Evolutionary conservation across 1,140 invertebrate genomes (phyloP).

Genomic region (Archegozetes longisetosus): DNA sequence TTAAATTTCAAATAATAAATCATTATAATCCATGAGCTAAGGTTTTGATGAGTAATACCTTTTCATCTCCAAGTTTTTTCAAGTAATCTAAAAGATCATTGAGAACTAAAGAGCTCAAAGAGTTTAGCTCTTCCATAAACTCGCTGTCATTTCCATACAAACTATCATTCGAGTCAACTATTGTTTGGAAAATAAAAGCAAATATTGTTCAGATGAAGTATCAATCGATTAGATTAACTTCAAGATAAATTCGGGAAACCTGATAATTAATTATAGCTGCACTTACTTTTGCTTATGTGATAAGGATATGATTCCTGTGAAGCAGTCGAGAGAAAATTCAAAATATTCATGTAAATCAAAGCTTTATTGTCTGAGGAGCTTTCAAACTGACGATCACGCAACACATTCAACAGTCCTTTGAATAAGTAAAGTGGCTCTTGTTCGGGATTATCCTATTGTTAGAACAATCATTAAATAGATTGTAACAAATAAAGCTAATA

Average conservation of each 20-base stretch:
- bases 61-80: conserved; percentile 21
- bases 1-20: background rate
- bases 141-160: conserved; percentile 78
- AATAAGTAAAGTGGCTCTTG: conserved; percentile 59
- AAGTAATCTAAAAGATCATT: conserved; percentile 58
- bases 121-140: conserved; percentile 62
- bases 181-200: conserved; percentile 9
- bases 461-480: conserved; percentile 17
- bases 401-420: conserved; percentile 50
- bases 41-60: no score
- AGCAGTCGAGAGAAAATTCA: conserved; percentile 53
- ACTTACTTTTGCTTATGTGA: conserved; percentile 63
- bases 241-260: no score
- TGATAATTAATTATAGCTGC: no score
- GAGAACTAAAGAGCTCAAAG: conserved; percentile 54
- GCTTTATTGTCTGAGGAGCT: conserved; percentile 34
- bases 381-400: conserved; percentile 51
- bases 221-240: no score
- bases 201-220: no score
- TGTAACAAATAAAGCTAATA: conserved; percentile 2
- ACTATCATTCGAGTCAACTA: conserved; percentile 81
- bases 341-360: conserved; percentile 46
- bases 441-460: conserved; percentile 68
- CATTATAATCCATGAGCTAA: no score
- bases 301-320: conserved; percentile 62